Conservation (phyloP, 2,888 invertebrate genomes). For the Rotaria sp. region DNA sequence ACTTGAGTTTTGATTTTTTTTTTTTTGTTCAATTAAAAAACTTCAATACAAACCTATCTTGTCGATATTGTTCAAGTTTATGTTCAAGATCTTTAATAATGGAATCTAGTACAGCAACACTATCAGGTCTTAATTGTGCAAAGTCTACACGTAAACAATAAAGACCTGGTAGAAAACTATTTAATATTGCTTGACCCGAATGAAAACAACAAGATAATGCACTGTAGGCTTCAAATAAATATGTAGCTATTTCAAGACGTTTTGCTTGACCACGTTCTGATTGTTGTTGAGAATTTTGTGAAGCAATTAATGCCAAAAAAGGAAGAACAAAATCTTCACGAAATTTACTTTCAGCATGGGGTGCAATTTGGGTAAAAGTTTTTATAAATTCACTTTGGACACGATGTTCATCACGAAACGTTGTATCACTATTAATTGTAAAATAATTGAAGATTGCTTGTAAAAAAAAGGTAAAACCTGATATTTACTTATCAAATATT, state of each 20-base stretch:
- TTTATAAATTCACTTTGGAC: constrained; percentile 62
- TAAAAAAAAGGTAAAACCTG: constrained; percentile 43
- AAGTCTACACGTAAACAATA: constrained; percentile 52
- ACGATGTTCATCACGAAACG: constrained; percentile 53
- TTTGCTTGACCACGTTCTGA: constrained; percentile 58
- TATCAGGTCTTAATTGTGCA: constrained; percentile 51
- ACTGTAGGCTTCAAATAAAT: constrained; percentile 64
- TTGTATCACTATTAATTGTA: constrained; percentile 52
- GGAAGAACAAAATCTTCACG: constrained; percentile 65
- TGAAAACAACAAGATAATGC: constrained; percentile 58
- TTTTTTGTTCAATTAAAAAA: too few relatives aligned
- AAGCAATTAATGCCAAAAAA: constrained; percentile 61
- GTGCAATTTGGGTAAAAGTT: constrained; percentile 62
- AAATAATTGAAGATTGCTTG: neutral
- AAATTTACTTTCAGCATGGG: constrained; percentile 61
- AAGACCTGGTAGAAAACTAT: constrained; percentile 54
- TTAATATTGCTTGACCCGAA: constrained; percentile 51
- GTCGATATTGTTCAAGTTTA: constrained; percentile 1
- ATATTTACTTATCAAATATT: constrained; percentile 55
- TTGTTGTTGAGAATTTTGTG: constrained; percentile 59
- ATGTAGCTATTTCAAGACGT: constrained; percentile 60
- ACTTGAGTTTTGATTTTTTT: too few relatives aligned
- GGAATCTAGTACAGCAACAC: constrained; percentile 51
- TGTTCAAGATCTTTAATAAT: constrained; percentile 50
- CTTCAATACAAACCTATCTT: neutral